Conservation (phyloP, 2,888 invertebrate genomes). For the Archaeoteleia sp. region DNA sequence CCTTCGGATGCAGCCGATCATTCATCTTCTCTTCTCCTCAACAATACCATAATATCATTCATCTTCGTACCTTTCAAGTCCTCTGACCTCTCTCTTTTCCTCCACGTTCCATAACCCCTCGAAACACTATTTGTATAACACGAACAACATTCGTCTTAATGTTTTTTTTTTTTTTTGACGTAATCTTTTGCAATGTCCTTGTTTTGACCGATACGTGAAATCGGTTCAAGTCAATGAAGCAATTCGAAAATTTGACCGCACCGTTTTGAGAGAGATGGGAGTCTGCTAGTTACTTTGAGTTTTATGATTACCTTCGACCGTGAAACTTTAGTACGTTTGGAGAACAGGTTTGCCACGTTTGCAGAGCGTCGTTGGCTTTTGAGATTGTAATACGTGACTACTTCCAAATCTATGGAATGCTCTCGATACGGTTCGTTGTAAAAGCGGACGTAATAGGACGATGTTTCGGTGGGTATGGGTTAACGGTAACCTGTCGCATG, state of each 20-base stretch:
- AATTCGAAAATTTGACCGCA: no score
- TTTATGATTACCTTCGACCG: constrained; percentile 21
- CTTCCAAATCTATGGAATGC: constrained; percentile 43
- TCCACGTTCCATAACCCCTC: constrained; percentile 5
- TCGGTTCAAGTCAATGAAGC: no score
- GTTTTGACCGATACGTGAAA: no score
- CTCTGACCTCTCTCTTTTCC: constrained; percentile 44
- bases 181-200: no score
- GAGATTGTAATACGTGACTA: constrained; percentile 29
- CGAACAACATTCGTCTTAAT: constrained; percentile 35
- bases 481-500: constrained; percentile 43
- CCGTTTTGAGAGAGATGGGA: no score
- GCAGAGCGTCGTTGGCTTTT: constrained; percentile 11
- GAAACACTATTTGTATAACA: no score
- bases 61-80: constrained; percentile 33
- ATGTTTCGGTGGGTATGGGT: constrained; percentile 30
- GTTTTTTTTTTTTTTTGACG: constrained; percentile 22
- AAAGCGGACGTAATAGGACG: constrained; percentile 37
- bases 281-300: no score
- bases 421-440: constrained; percentile 51
- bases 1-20: constrained; percentile 44
- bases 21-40: constrained; percentile 47
- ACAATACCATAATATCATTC: constrained; percentile 47
- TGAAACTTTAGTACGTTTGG: constrained; percentile 23
- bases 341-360: constrained; percentile 32